Conservation (phyloP, 1,140 invertebrate species). For the Aphelinus certus region DNA sequence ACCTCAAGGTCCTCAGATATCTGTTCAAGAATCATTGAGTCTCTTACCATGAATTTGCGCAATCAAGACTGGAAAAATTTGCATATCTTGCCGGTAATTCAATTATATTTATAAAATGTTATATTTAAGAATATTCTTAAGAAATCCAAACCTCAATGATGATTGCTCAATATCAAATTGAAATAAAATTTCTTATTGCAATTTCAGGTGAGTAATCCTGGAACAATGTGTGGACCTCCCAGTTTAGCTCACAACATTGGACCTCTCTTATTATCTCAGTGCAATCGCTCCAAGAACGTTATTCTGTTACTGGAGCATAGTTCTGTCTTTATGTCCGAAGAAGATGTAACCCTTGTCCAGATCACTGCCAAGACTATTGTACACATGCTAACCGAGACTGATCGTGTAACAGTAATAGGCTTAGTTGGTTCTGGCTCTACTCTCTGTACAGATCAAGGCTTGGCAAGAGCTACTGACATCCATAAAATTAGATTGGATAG, state of each 20-base stretch:
- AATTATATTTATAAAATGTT: not conserved
- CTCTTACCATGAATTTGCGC: conserved; percentile 51
- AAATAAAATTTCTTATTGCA: conserved; percentile 26
- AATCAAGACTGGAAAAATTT: conserved; percentile 60
- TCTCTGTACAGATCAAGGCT: conserved; percentile 52
- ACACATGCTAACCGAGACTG: conserved; percentile 60
- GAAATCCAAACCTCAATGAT: not conserved
- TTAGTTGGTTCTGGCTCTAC: conserved; percentile 49
- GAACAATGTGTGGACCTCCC: conserved; percentile 59
- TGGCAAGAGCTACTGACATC: conserved; percentile 60
- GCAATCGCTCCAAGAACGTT: conserved; percentile 58
- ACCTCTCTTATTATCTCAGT: conserved; percentile 58
- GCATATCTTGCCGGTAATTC: conserved; percentile 54
- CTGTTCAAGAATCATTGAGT: conserved; percentile 55
- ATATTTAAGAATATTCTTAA: too few species aligned
- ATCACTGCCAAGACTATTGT: conserved; percentile 61
- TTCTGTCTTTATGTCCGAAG: conserved; percentile 56
- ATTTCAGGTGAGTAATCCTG: conserved; percentile 54
- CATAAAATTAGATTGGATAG: conserved; percentile 60
- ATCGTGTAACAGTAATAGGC: conserved; percentile 57
- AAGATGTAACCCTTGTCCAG: conserved; percentile 57
- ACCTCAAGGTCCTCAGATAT: conserved; percentile 48
- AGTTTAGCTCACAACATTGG: conserved; percentile 60
- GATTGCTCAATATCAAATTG: not conserved
- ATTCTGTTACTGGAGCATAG: conserved; percentile 60